These are phyloP conservation scores for Eriosoma lanigerum DNA, from an alignment of 1,140 invertebrate genomes.

Conservation along the genomic window DNA sequence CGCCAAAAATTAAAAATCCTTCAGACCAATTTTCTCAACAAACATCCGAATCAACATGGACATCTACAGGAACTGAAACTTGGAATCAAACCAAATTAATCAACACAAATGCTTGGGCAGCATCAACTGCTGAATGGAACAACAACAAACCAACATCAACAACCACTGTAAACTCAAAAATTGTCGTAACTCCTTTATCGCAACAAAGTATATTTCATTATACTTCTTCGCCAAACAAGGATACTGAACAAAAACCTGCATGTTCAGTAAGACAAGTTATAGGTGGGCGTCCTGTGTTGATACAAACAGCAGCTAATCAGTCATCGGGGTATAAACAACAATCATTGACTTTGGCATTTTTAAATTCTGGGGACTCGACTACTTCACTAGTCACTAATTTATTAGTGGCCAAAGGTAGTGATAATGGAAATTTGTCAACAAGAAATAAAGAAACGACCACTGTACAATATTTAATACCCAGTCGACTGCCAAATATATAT, in stretches of 20 bases:
- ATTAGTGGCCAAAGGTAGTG: constrained; percentile 25
- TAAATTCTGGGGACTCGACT: constrained; percentile 45
- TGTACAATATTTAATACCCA: constrained; percentile 44
- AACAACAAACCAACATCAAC: constrained; percentile 43
- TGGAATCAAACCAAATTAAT: constrained; percentile 48
- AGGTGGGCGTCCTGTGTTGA: constrained; percentile 23
- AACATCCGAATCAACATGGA: constrained; percentile 41
- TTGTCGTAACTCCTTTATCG: constrained; percentile 42
- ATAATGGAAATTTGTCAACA: constrained; percentile 12
- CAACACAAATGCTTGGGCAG: constrained; percentile 44
- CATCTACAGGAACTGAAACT: constrained; percentile 37
- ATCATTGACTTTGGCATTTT: constrained; percentile 49
- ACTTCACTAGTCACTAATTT: constrained; percentile 47
- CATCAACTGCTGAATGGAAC: constrained; percentile 49
- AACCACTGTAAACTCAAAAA: constrained; percentile 45
- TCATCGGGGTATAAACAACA: constrained; percentile 34
- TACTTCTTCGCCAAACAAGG: constrained; percentile 34
- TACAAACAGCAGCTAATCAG: constrained; percentile 37
- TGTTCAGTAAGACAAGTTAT: constrained; percentile 45
- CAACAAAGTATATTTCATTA: constrained; percentile 48
- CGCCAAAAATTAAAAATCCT: constrained; percentile 61
- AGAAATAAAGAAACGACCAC: constrained; percentile 34
- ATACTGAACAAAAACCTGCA: constrained; percentile 37
- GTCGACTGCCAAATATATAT: constrained; percentile 37
- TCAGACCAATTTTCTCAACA: constrained; percentile 37